These are phyloP conservation scores for Brachionus angularis DNA, from an alignment of 1,140 invertebrate genomes.

Conservation along the genomic window DNA sequence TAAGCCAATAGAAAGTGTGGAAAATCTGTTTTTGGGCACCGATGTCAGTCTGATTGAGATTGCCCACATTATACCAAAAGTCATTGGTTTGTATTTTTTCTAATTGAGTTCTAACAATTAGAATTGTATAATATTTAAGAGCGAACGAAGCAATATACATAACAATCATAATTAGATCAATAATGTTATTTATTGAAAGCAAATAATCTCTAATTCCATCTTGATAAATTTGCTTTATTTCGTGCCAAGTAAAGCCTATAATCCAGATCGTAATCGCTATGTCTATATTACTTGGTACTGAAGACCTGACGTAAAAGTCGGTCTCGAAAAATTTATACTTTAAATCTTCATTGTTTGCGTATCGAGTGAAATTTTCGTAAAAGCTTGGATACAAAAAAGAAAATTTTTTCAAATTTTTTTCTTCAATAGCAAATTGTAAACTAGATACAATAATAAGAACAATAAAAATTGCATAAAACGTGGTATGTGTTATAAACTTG, in stretches of 20 bases:
- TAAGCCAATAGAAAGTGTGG: conserved; percentile 30
- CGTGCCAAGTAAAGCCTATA: conserved; percentile 53
- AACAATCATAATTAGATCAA: conserved; percentile 52
- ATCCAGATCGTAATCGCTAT: conserved; percentile 29
- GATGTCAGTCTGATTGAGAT: neutral
- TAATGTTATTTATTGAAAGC: conserved; percentile 53
- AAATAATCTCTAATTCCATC: conserved; percentile 52
- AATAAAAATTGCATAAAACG: conserved; percentile 65
- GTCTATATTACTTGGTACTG: conserved; percentile 33
- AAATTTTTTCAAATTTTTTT: neutral
- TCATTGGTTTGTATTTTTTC: neutral
- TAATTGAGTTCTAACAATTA: neutral
- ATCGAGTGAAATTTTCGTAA: conserved; percentile 3
- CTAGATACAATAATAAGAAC: conserved; percentile 60
- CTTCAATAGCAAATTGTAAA: conserved; percentile 37
- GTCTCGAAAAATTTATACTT: conserved; percentile 31
- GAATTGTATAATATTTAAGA: conserved; percentile 45
- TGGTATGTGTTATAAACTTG: conserved; percentile 59
- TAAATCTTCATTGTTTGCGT: neutral
- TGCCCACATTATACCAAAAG: conserved; percentile 6
- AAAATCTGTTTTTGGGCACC: neutral
- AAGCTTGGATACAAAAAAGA: neutral
- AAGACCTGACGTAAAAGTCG: conserved; percentile 38
- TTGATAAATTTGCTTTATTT: conserved; percentile 53
- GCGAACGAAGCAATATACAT: conserved; percentile 54